Conservation (phyloP, 2,113 vertebrate genomes). For the Chaenogobius annularis region DNA sequence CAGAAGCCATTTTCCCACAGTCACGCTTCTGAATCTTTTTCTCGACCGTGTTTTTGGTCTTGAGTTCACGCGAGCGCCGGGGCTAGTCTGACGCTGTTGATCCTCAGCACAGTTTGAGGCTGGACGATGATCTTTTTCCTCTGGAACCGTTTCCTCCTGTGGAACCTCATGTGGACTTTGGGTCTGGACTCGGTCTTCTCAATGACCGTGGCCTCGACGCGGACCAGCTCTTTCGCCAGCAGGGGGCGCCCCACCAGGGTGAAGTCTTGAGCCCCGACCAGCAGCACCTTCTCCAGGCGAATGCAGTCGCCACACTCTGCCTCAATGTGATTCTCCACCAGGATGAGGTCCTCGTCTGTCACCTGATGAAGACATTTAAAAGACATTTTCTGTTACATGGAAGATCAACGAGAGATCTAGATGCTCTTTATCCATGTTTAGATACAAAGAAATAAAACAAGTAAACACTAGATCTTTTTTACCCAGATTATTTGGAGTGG, state of each 20-base stretch:
- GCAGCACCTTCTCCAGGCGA: conserved; percentile 68
- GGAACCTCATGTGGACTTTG: conserved; percentile 63
- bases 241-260: conserved; percentile 63
- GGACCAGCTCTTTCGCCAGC: conserved; percentile 55
- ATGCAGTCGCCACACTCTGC: conserved; percentile 65
- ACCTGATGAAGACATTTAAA: conserved; percentile 6
- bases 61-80: conserved; percentile 39
- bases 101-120: conserved; percentile 66
- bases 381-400: no score
- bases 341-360: conserved; percentile 62
- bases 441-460: no score
- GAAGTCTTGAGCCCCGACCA: conserved; percentile 67
- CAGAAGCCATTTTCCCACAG: neutral
- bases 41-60: neutral
- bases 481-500: no score
- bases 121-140: conserved; percentile 53
- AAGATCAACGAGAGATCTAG: no score
- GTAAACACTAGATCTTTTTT: no score
- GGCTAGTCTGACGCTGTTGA: conserved; percentile 56
- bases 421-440: no score
- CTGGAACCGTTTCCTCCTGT: conserved; percentile 60
- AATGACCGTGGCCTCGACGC: conserved; percentile 63
- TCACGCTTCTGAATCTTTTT: neutral
- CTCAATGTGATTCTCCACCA: conserved; percentile 63
- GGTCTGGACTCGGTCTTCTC: conserved; percentile 69